These are phyloP conservation scores for Drosophila sproati DNA, from an alignment of 1,140 invertebrate genomes.

Conservation along the genomic window DNA sequence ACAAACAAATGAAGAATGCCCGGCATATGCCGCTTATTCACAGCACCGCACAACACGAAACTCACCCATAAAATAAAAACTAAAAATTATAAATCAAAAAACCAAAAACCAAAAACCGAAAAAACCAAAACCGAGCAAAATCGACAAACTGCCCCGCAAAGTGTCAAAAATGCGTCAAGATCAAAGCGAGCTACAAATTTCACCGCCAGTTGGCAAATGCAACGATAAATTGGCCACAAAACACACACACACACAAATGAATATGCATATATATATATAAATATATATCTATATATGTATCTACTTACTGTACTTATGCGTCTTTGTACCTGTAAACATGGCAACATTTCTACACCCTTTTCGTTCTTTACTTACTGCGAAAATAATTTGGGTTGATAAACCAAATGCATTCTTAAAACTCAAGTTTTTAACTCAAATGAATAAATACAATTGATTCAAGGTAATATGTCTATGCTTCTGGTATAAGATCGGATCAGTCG, in stretches of 20 bases:
- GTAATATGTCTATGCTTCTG: too few species aligned
- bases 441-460: too few species aligned
- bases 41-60: conserved; percentile 7
- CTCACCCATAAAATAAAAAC: conserved; percentile 39
- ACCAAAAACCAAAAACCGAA: conserved; percentile 7
- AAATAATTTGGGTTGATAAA: too few species aligned
- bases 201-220: conserved; percentile 76
- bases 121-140: conserved; percentile 46
- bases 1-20: conserved; percentile 64
- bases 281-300: not conserved
- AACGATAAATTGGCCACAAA: conserved; percentile 76
- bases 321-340: not conserved
- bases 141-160: conserved; percentile 67
- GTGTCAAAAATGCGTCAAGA: conserved; percentile 82
- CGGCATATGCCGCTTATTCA: conserved; percentile 59
- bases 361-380: not conserved
- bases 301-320: not conserved
- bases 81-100: conserved; percentile 26
- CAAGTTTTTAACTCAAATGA: too few species aligned
- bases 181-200: conserved; percentile 75
- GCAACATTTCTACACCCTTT: conserved; percentile 14
- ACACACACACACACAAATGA: conserved; percentile 18
- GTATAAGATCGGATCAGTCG: too few species aligned
- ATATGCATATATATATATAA: not conserved
- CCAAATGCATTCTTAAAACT: too few species aligned